These are phyloP conservation scores for Acridotheres tristis DNA, from an alignment of 2,797 vertebrate species.

Conservation along the genomic window DNA sequence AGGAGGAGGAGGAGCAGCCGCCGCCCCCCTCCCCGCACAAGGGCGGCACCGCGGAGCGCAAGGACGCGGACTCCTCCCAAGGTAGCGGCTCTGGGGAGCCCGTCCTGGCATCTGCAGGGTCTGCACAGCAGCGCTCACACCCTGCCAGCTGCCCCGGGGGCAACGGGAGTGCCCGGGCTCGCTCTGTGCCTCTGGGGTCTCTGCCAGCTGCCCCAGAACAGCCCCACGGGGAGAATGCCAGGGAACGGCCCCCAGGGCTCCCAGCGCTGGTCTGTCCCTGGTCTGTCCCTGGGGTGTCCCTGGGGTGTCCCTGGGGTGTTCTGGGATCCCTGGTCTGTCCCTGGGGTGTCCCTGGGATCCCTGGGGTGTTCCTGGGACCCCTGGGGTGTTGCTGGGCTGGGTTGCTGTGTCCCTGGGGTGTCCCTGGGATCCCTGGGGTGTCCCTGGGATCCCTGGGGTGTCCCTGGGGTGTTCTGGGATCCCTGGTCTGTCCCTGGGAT, in stretches of 20 bases:
- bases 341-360: too few relatives aligned
- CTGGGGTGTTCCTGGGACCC: too few relatives aligned
- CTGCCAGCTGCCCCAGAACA: background rate
- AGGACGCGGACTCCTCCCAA: slow-evolving; percentile 45
- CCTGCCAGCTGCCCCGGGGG: accelerated
- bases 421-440: background rate
- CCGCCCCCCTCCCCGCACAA: slow-evolving; percentile 50
- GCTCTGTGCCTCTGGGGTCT: background rate
- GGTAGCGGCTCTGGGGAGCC: background rate
- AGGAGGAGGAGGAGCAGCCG: slow-evolving; percentile 70
- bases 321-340: background rate
- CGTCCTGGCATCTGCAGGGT: accelerated
- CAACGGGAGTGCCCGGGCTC: accelerated
- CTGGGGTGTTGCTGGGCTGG: too few relatives aligned
- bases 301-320: background rate
- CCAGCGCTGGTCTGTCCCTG: too few relatives aligned
- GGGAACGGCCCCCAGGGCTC: background rate
- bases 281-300: too few relatives aligned
- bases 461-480: too few relatives aligned
- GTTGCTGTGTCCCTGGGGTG: background rate
- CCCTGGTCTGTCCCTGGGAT: background rate
- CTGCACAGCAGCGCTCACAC: background rate
- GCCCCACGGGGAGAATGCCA: background rate
- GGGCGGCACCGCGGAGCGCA: slow-evolving; percentile 13
- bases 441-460: background rate